Percentiles rank a stretch among this genome's conserved stretches.
Evolutionary conservation across 2,797 vertebrate species (phyloP).

Genomic region (Periophthalmus magnuspinnatus): DNA sequence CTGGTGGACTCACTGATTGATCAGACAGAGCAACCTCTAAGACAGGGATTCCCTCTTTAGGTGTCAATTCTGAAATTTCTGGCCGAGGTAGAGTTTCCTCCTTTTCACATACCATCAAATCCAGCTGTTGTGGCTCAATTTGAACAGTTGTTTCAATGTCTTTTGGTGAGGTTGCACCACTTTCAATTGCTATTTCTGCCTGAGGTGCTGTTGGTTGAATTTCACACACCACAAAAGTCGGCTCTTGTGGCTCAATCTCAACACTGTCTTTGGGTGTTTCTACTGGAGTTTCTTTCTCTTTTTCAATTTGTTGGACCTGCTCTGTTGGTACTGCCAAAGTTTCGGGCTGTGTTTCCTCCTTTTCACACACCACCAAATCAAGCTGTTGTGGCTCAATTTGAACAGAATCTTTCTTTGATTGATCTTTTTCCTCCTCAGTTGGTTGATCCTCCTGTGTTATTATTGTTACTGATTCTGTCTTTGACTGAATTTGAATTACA

Average conservation of each 20-base stretch:
- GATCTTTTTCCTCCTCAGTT: not conserved
- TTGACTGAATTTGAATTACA: not conserved
- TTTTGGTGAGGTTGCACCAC: too few relatives aligned
- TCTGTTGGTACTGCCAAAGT: not conserved
- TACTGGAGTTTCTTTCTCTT: not conserved
- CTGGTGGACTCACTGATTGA: not conserved
- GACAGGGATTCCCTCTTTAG: not conserved
- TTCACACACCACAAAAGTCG: too few relatives aligned
- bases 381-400: not conserved
- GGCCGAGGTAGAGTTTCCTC: too few relatives aligned
- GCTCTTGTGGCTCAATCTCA: slow-evolving; percentile 1
- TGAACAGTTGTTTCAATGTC: too few relatives aligned
- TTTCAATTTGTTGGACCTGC: not conserved
- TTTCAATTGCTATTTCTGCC: too few relatives aligned
- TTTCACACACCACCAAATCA: not conserved
- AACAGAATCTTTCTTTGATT: not conserved
- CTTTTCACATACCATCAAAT: too few relatives aligned
- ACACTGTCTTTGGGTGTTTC: not conserved
- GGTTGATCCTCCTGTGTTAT: not conserved
- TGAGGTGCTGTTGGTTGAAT: too few relatives aligned
- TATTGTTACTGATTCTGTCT: not conserved
- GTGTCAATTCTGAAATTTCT: not conserved
- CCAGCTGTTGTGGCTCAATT: too few relatives aligned
- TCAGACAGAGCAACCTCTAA: not conserved
- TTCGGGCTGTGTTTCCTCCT: too few relatives aligned